A percentile compares a stretch with the other conserved stretches of the same genome.
These are phyloP conservation scores for Caenorhabditis elegans DNA, from an alignment of 1,140 invertebrate genomes.

Conservation along the genomic window WBcel235 BX284605.5:9605501-9606000, in stretches of 20 bases:
- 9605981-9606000: too few relatives aligned
- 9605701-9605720: constrained; percentile 2
- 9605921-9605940: too few relatives aligned
- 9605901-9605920: too few relatives aligned
- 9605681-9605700: not conserved
- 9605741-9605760: not conserved
- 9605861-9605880: too few relatives aligned
- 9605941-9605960: too few relatives aligned
- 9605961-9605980: too few relatives aligned
- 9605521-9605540: not conserved
- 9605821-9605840: too few relatives aligned
- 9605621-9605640: constrained; percentile 13
- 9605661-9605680: not conserved
- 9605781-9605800: not conserved
- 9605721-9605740: not conserved
- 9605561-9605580: not conserved
- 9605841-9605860: too few relatives aligned
- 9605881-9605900: too few relatives aligned
- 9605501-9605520: not conserved
- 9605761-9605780: not conserved
- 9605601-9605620: constrained; percentile 7
- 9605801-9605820: not conserved
- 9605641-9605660: not conserved
- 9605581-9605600: not conserved
- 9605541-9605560: not conserved